Evolutionary conservation across 2,888 invertebrate species (phyloP), one percentile per base, ranked within the genome.

Genomic region (Bembecia ichneumoniformis): DNA sequence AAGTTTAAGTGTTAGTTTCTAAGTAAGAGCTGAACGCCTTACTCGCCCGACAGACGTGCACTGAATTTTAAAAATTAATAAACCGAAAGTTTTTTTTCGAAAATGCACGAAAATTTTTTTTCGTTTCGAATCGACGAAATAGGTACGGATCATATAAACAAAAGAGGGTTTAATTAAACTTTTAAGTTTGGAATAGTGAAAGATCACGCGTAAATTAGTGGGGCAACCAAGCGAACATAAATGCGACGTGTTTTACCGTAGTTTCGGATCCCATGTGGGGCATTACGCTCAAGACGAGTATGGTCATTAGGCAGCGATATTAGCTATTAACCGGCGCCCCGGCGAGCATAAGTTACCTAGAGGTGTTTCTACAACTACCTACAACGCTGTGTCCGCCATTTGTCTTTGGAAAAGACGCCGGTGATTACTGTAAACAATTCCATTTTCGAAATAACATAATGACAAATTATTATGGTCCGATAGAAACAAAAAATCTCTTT

Each of bases 221-320:
- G 58, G 46, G 52, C 55, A 52, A 64, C 63, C 58, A 54, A 59
- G 64, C 54, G 57, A 64, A 58, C 68, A 70, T 66, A 62, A 46
- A 62, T 62, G 63, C 64, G 63, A 64, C 62, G 67, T 62, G 68
- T 64, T 62, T 53, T 54, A 43, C 54, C 61, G 64, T 58, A 65
- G 68, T 71, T 68, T 60, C 52, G 59, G 62, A 58, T 70, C 66
- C 82, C 84, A 74, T 68, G 82, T 70, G 83, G 77, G 74, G 71
- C 82, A 82, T 83, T 82, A 82, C 76, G 73, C 64, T 66, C 73
- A 76, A 82, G 81, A 82, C 78, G 81, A 75, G 75, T 74, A 74
- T 77, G 83, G 86, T 86, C 87, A 87, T 87, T 87, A 87, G 82
- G 73, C 80, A 70, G 71, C 82, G 79, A 82, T 87, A 87, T 87